A percentile compares a stretch with the other conserved stretches of the same genome.
These are phyloP conservation scores for Sphyrna mokarran DNA, from an alignment of 2,113 vertebrate species.

Conservation along the genomic window DNA sequence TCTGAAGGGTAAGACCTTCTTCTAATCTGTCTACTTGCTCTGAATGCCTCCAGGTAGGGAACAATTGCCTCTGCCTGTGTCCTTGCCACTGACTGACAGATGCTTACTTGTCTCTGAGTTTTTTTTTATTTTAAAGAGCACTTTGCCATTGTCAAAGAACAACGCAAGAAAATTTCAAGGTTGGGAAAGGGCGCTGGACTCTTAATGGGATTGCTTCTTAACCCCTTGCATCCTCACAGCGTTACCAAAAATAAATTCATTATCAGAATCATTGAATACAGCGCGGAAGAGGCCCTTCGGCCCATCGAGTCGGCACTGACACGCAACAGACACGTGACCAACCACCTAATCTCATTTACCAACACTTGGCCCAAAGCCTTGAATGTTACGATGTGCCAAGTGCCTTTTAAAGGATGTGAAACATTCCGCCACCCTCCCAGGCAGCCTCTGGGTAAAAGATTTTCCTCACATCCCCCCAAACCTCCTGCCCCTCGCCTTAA, in stretches of 20 bases:
- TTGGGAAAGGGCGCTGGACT: background rate
- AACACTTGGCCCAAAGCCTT: too few relatives aligned
- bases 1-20: conserved; percentile 12
- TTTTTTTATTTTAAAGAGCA: background rate
- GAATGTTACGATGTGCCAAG: too few relatives aligned
- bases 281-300: too few relatives aligned
- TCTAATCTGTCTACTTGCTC: conserved; percentile 17
- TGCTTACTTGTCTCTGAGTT: background rate
- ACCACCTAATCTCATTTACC: too few relatives aligned
- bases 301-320: too few relatives aligned
- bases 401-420: too few relatives aligned
- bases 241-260: background rate
- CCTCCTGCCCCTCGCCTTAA: too few relatives aligned
- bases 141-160: background rate
- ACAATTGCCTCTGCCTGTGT: background rate
- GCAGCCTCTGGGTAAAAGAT: too few relatives aligned
- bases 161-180: background rate
- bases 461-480: too few relatives aligned
- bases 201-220: background rate
- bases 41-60: background rate
- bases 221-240: background rate
- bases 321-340: too few relatives aligned
- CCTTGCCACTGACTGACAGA: background rate
- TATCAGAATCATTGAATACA: too few relatives aligned
- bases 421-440: too few relatives aligned